Percentiles rank a stretch among this genome's conserved stretches.
phyloP scores from a whole-genome alignment of 1,140 invertebrate species.

The Agrilus planipennis region DNA sequence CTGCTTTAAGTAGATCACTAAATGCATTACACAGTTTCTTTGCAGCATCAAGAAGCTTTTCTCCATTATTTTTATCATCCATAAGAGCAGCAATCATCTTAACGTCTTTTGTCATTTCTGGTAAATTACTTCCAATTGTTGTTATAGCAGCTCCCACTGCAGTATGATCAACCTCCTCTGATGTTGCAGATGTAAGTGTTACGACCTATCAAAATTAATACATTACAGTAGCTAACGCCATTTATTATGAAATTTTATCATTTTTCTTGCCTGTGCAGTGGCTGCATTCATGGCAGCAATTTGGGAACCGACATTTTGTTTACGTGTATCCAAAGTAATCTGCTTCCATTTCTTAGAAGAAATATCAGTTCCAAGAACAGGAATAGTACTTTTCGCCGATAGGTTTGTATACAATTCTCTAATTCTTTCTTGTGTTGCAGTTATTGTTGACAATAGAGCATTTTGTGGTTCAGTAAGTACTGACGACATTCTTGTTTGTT shows the following conservation, averaged over 20 bases:
- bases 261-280: conserved; percentile 79
- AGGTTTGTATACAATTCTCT: conserved; percentile 74
- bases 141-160: conserved; percentile 93
- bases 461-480: conserved; percentile 82
- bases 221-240: not conserved
- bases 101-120: conserved; percentile 91
- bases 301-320: conserved; percentile 91
- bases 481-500: conserved; percentile 75
- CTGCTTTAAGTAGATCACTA: conserved; percentile 85
- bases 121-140: conserved; percentile 91
- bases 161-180: conserved; percentile 82
- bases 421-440: conserved; percentile 74
- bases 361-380: conserved; percentile 71
- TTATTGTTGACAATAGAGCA: conserved; percentile 82
- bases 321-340: conserved; percentile 86
- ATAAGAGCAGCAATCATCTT: conserved; percentile 90
- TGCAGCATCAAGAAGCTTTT: conserved; percentile 83
- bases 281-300: conserved; percentile 98
- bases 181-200: conserved; percentile 76
- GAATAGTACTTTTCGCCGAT: conserved; percentile 58
- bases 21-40: conserved; percentile 86
- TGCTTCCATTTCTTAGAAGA: conserved; percentile 88
- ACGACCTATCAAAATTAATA: conserved; percentile 47
- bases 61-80: conserved; percentile 69
- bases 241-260: no score